Evolutionary conservation across 2,797 vertebrate species (phyloP), one percentile per base, ranked within the genome.

Genomic region (Gephyroberyx darwinii): DNA sequence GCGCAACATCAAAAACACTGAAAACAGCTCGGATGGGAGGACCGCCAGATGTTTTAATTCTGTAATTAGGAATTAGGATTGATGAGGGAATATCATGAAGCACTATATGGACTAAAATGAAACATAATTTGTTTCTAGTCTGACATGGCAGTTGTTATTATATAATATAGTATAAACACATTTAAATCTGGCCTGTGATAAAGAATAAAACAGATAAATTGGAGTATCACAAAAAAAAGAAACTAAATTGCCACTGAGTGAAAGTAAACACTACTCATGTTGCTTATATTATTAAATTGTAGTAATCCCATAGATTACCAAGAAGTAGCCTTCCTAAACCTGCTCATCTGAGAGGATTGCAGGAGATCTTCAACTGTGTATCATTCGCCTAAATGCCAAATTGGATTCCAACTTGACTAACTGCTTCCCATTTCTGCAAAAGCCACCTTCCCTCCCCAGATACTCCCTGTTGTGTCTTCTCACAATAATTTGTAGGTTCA

Each of bases 401-500:
- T 62, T 73, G 48, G 59, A 56, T 74, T 72, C 47, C 30, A 63
- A 19, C 53, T 22, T 33, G 26, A 48, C 30, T 56, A 41, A 67
- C 58, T 20, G 35, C 55, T 64, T 56, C 19, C 64, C 13, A 26
- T 41, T 64, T 77, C 31, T 72, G 65, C 58, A 39, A 55, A 75
- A 63, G 13, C 17, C 20, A 62, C 65, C 5, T 22, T 75, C 58
- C 45, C 37, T 77, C 66, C 54, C 45, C 65, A 73, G 50, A 76
- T 60, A 69, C 74, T 78, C 72, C 81, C 81, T 4, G 66, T 68
- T 77, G 80, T 78, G 75, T 76, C 71, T 79, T 83, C 74, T 82
- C 63, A 74, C 71, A 83, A 83, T 90, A 84, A 86, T 89, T 86
- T 86, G 69, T 84, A 74, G 78, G 71, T 84, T 82, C 51, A 66